A percentile compares a stretch with the other conserved stretches of the same genome.
phyloP scores from a whole-genome alignment of 2,888 invertebrate genomes.

The Cistogaster globosa region DNA sequence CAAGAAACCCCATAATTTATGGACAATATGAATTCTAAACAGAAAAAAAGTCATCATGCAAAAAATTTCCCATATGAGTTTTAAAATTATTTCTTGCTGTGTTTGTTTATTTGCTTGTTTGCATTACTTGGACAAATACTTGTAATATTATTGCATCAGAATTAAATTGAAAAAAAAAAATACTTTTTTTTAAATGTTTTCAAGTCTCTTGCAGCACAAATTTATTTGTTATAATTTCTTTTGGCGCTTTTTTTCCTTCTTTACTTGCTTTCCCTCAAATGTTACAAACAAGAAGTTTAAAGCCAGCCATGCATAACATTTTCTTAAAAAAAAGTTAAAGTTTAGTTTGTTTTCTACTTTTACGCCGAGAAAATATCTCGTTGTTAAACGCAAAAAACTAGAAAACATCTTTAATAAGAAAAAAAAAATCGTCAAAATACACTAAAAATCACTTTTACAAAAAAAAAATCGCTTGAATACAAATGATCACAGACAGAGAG shows the following conservation, averaged over 20 bases:
- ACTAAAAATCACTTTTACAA: too few species aligned
- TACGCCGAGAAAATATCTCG: slow-evolving; percentile 20
- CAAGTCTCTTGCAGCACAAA: slow-evolving; percentile 12
- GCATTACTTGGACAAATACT: slow-evolving; percentile 16
- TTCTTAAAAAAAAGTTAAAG: slow-evolving; percentile 8
- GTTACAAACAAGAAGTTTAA: slow-evolving; percentile 23
- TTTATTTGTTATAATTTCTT: slow-evolving; percentile 28
- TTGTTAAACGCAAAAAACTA: too few species aligned
- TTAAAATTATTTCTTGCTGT: slow-evolving; percentile 29
- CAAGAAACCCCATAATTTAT: slow-evolving; percentile 52
- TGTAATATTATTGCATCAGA: neutral
- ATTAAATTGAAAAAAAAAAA: slow-evolving; percentile 29
- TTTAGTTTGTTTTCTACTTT: slow-evolving; percentile 19
- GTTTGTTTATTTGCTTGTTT: neutral
- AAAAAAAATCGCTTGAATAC: too few species aligned
- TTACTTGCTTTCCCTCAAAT: slow-evolving; percentile 23
- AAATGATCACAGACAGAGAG: too few species aligned
- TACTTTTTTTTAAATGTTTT: slow-evolving; percentile 1
- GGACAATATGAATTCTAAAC: slow-evolving; percentile 55
- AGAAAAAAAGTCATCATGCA: slow-evolving; percentile 15
- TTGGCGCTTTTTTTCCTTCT: neutral
- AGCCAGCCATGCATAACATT: slow-evolving; percentile 51
- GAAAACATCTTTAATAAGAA: too few species aligned
- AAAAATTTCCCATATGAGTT: slow-evolving; percentile 40
- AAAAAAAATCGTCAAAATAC: too few species aligned